A percentile compares a stretch with the other conserved stretches of the same genome.
Evolutionary conservation across 1,140 invertebrate genomes (phyloP).

Genomic region (Zophobas morio): DNA sequence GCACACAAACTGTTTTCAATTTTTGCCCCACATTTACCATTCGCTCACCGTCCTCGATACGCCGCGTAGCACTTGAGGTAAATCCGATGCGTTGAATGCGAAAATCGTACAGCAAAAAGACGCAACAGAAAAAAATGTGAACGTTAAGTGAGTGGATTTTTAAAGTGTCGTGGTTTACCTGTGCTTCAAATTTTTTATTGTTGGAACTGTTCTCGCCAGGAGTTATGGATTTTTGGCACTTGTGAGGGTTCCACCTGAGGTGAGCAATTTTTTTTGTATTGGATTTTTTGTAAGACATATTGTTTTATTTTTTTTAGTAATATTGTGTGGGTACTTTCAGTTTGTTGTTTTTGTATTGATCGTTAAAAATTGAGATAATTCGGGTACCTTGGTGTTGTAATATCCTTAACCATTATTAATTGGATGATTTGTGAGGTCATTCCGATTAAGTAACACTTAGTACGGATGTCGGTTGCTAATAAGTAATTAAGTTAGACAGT

Average conservation of each 20-base stretch:
- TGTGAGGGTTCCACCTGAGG: background rate
- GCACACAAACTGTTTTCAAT: constrained; percentile 29
- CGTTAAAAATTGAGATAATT: no score
- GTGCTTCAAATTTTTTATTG: background rate
- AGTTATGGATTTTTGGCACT: background rate
- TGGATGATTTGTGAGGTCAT: constrained; percentile 1
- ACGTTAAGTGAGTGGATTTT: constrained; percentile 11
- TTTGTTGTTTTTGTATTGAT: no score
- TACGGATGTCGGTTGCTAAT: background rate
- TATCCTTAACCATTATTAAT: background rate
- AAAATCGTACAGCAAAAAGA: background rate
- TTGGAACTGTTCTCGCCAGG: background rate
- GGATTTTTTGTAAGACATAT: no score
- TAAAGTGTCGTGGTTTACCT: background rate
- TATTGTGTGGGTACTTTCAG: no score
- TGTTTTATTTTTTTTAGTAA: no score
- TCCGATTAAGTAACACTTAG: background rate
- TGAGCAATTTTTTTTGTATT: no score
- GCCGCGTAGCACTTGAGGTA: background rate
- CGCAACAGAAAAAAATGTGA: constrained; percentile 27
- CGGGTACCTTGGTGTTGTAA: background rate
- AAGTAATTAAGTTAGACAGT: background rate
- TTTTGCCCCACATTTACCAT: constrained; percentile 41
- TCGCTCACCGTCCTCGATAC: constrained; percentile 36
- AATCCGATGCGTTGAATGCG: background rate